phyloP scores from a whole-genome alignment of 2,113 vertebrate species.

The Verasper variegatus region DNA sequence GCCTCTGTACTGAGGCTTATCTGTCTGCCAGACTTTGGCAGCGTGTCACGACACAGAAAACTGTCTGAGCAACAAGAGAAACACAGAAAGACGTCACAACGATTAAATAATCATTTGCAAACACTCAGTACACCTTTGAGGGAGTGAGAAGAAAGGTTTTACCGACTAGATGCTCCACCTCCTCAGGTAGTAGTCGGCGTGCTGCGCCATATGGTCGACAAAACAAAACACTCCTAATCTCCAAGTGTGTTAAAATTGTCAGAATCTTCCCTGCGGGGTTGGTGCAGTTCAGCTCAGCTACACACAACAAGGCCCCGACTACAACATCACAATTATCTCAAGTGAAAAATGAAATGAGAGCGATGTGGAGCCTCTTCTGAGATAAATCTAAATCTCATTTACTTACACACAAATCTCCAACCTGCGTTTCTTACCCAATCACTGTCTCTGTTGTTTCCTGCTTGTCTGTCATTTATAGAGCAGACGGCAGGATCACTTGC shows the following conservation, averaged over 20 bases:
- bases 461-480: neutral
- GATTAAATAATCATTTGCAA: neutral
- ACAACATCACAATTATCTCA: neutral
- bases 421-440: neutral
- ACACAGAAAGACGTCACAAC: neutral
- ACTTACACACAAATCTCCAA: neutral
- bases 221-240: conserved; percentile 60
- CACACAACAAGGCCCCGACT: neutral
- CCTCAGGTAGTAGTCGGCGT: conserved; percentile 32
- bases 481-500: neutral
- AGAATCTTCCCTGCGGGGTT: too few relatives aligned
- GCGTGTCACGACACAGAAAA: neutral
- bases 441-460: neutral
- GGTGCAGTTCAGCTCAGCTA: neutral
- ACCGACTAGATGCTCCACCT: neutral
- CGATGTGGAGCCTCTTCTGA: too few relatives aligned
- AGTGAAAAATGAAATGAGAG: too few relatives aligned
- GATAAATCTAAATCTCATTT: neutral
- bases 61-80: neutral
- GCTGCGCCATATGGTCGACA: conserved; percentile 29
- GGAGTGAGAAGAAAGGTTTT: neutral
- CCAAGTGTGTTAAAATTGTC: neutral
- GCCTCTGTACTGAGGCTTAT: neutral
- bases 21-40: neutral
- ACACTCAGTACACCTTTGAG: neutral